Percentiles rank a stretch among this genome's conserved stretches.
Conservation (phyloP, 1,140 invertebrate species). For the Platyura marginata region DNA sequence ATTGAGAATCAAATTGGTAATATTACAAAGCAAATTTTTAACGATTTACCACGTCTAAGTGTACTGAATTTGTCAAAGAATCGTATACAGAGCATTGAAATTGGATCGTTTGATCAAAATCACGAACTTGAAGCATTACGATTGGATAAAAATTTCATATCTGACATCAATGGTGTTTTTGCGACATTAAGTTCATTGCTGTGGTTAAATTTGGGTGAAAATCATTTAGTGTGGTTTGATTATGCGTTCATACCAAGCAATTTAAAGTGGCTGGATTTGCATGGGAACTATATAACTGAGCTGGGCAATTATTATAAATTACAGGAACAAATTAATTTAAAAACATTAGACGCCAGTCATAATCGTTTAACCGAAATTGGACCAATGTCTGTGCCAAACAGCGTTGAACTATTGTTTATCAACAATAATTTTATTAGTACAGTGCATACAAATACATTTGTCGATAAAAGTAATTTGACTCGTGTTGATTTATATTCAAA, state of each 20-base stretch:
- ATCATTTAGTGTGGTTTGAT: conserved; percentile 62
- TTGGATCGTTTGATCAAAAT: conserved; percentile 54
- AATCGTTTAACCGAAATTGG: conserved; percentile 54
- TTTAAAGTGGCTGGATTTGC: conserved; percentile 65
- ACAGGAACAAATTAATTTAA: conserved; percentile 35
- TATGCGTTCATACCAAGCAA: conserved; percentile 57
- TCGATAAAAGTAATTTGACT: conserved; percentile 56
- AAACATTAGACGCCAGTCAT: conserved; percentile 61
- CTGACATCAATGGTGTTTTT: conserved; percentile 59
- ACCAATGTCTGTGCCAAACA: conserved; percentile 52
- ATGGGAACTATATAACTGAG: conserved; percentile 57
- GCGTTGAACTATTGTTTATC: conserved; percentile 59
- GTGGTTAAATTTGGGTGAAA: conserved; percentile 72
- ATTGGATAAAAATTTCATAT: conserved; percentile 58
- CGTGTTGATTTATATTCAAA: conserved; percentile 72
- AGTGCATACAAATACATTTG: conserved; percentile 59
- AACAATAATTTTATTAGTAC: conserved; percentile 62
- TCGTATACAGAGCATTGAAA: conserved; percentile 53
- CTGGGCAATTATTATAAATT: conserved; percentile 52
- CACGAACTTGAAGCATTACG: conserved; percentile 58
- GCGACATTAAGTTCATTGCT: conserved; percentile 49
- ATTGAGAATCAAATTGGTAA: conserved; percentile 67
- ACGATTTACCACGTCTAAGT: conserved; percentile 48
- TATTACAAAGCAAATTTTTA: conserved; percentile 48
- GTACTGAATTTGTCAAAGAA: conserved; percentile 69